Evolutionary conservation across 2,113 vertebrate genomes (phyloP).

Genomic region (Carassius carassius): DNA sequence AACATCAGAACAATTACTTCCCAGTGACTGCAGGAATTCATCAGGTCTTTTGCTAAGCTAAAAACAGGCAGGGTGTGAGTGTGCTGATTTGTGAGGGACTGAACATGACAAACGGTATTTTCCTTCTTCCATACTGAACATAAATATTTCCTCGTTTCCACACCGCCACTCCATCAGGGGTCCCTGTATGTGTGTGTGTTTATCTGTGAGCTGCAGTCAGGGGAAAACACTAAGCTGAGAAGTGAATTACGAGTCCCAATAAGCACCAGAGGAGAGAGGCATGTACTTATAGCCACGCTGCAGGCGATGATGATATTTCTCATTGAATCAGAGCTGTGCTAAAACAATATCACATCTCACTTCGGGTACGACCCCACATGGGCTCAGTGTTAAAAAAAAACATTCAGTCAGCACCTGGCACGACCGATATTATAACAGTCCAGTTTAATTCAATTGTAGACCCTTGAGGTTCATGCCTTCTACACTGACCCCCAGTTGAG

Average conservation of each 20-base stretch:
- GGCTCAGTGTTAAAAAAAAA: constrained; percentile 46
- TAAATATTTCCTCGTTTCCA: constrained; percentile 64
- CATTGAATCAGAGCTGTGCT: constrained; percentile 29
- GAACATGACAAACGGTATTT: constrained; percentile 56
- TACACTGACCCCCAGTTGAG: constrained; percentile 46
- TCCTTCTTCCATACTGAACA: constrained; percentile 52
- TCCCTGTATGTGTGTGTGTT: constrained; percentile 44
- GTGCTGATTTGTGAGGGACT: constrained; percentile 53
- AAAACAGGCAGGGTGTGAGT: background rate
- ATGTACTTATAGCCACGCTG: constrained; percentile 31
- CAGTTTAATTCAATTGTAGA: constrained; percentile 67
- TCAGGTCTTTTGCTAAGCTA: constrained; percentile 18
- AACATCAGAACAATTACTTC: constrained; percentile 9
- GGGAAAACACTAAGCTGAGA: constrained; percentile 17
- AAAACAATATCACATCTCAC: constrained; percentile 33
- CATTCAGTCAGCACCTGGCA: constrained; percentile 64
- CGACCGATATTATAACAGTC: constrained; percentile 61
- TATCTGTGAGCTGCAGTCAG: constrained; percentile 5
- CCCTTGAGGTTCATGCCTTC: constrained; percentile 54
- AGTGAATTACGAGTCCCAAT: constrained; percentile 25
- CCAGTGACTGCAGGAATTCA: constrained; percentile 29
- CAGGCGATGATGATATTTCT: constrained; percentile 24
- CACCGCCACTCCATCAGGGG: constrained; percentile 50
- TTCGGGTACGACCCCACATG: background rate
- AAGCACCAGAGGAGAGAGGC: constrained; percentile 23